A percentile compares a stretch with the other conserved stretches of the same genome.
These are phyloP conservation scores for Manduca sexta DNA, from an alignment of 1,140 invertebrate genomes.

Conservation along the genomic window DNA sequence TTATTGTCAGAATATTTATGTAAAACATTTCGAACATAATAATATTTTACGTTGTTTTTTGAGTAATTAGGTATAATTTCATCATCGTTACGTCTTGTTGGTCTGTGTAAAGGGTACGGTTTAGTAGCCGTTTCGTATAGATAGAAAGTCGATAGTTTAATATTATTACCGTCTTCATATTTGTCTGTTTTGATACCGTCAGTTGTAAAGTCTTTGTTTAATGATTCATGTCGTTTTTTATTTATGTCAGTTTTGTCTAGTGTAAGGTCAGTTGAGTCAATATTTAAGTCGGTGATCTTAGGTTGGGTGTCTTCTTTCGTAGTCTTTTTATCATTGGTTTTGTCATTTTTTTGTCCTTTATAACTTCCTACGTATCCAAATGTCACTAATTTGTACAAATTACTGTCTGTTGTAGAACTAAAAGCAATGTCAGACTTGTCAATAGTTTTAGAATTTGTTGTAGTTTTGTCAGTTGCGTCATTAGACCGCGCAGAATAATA, in stretches of 20 bases:
- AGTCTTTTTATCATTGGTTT: slow-evolving; percentile 1
- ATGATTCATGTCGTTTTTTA: slow-evolving; percentile 20
- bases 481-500: slow-evolving; percentile 55
- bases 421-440: slow-evolving; percentile 28
- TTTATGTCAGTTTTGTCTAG: slow-evolving; percentile 10
- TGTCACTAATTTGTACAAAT: slow-evolving; percentile 22
- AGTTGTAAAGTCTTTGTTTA: slow-evolving; percentile 58
- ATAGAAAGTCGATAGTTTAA: slow-evolving; percentile 60
- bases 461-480: slow-evolving; percentile 27
- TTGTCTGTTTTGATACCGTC: slow-evolving; percentile 24
- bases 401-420: slow-evolving; percentile 17
- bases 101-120: slow-evolving; percentile 52
- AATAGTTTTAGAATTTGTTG: slow-evolving; percentile 21
- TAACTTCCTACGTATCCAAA: slow-evolving; percentile 21
- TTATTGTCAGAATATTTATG: slow-evolving; percentile 64
- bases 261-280: background rate
- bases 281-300: slow-evolving; percentile 19
- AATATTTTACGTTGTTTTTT: slow-evolving; percentile 57
- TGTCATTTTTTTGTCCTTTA: slow-evolving; percentile 30
- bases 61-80: slow-evolving; percentile 23
- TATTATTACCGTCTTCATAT: slow-evolving; percentile 19
- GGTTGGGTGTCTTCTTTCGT: slow-evolving; percentile 1
- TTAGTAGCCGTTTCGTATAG: slow-evolving; percentile 55
- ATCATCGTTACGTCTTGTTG: slow-evolving; percentile 54
- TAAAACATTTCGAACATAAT: slow-evolving; percentile 74